Evolutionary conservation across 1,140 invertebrate species (phyloP), one percentile per base, ranked within the genome.

Genomic region (Phymorhynchus buccinoides): DNA sequence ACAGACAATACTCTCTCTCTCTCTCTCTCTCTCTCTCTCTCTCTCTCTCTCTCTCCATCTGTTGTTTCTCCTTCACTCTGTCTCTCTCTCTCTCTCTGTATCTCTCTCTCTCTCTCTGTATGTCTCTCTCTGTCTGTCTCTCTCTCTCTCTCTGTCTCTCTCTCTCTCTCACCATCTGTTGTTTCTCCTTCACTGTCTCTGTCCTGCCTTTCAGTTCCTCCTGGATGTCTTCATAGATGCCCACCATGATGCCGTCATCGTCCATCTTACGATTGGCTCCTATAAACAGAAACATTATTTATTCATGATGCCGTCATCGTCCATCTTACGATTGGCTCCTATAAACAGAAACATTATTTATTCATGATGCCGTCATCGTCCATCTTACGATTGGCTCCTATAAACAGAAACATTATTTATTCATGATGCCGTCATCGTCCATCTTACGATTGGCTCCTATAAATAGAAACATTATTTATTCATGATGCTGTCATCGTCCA

Each of bases 171-270:
- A 75, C 73, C 73, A 32, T 4, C 27, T 16, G 37, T 16, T 96
- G 94, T 87, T 95, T 95, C 89, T 95, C 95, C 89, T 96, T 95
- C 7, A 97, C 93, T n/a, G 95, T 92, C 79, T 96, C 95, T 27
- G 95, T 96, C 92, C 96, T 96, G 1, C 94, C 94, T 87, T 95
- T 95, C 41, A 97, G 93, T 93, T 97, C 96, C 86, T 97, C 91
- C 37, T 93, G 92, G 41, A 92, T 90, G 71, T 90, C 89, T 75
- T 93, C 91, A 86, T 91, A 93, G n/a, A 93, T 93, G 37, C 89
- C 88, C 30, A 93, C 71, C 92, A 93, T 91, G 32, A 93, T 93
- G 35, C 90, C 91, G 91, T 96, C 96, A 87, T 96, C 96, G 86
- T 96, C 94, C 42, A 96, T 95, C 84, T 96, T 95, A 3, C 94